These are phyloP conservation scores for Cepaea nemoralis DNA, from an alignment of 1,140 invertebrate genomes.

Conservation along the genomic window DNA sequence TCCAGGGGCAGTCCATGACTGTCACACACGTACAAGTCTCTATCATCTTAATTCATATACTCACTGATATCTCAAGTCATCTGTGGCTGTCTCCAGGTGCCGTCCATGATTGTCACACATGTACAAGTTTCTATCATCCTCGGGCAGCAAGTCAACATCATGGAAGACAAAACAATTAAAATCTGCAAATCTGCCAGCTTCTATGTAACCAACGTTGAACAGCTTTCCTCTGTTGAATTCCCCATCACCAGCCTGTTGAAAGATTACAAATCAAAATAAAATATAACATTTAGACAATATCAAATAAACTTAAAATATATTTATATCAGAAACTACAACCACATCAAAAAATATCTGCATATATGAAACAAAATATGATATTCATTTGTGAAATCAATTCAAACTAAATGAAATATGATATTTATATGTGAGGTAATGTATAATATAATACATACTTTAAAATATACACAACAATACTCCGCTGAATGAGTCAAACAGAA, in stretches of 20 bases:
- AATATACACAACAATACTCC: no score
- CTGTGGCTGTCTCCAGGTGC: slow-evolving; percentile 67
- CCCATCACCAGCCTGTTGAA: slow-evolving; percentile 44
- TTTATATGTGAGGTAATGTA: no score
- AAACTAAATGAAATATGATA: no score
- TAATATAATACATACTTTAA: no score
- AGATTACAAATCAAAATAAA: background rate
- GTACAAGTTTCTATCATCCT: slow-evolving; percentile 68
- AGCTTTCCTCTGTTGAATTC: slow-evolving; percentile 68
- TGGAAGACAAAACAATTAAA: slow-evolving; percentile 71
- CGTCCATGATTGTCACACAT: slow-evolving; percentile 66
- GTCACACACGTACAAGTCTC: slow-evolving; percentile 69
- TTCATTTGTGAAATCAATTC: no score
- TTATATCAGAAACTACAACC: no score
- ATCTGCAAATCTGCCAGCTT: slow-evolving; percentile 59
- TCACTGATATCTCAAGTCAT: slow-evolving; percentile 70
- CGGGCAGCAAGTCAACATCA: slow-evolving; percentile 69
- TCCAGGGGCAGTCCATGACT: slow-evolving; percentile 62
- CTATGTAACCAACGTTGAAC: slow-evolving; percentile 68
- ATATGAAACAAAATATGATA: no score
- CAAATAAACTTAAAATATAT: no score
- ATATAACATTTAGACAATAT: no score
- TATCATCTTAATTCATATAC: slow-evolving; percentile 66
- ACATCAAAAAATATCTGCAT: no score
- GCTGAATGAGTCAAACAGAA: no score